These are phyloP conservation scores for Drosophila mauritiana DNA, from an alignment of 1,140 invertebrate species.

Conservation along the genomic window DNA sequence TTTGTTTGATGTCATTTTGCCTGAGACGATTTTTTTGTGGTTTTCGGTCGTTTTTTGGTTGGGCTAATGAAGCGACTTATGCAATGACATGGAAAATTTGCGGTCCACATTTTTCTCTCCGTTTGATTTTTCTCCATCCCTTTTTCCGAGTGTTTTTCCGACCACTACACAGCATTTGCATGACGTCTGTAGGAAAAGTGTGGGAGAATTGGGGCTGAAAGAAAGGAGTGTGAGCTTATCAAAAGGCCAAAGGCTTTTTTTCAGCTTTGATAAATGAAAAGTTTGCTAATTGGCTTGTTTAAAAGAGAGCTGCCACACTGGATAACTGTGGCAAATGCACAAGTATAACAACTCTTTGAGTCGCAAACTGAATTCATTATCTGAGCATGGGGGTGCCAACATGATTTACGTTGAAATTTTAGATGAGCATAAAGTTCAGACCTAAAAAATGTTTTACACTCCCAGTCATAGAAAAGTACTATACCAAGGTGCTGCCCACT, in stretches of 20 bases:
- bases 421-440: background rate
- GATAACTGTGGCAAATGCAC: conserved; percentile 20
- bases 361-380: conserved; percentile 29
- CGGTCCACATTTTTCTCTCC: conserved; percentile 50
- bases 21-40: conserved; percentile 51
- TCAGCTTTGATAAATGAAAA: conserved; percentile 59
- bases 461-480: too few relatives aligned
- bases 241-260: conserved; percentile 45
- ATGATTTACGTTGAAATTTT: background rate
- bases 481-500: too few relatives aligned
- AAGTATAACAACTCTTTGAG: conserved; percentile 23
- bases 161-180: conserved; percentile 67
- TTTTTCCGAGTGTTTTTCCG: conserved; percentile 63
- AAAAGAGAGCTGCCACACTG: conserved; percentile 18
- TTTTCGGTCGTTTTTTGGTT: conserved; percentile 26
- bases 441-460: background rate
- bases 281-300: conserved; percentile 68
- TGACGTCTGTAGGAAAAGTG: conserved; percentile 27
- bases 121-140: conserved; percentile 30
- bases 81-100: conserved; percentile 81
- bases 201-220: background rate
- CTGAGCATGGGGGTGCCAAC: conserved; percentile 7
- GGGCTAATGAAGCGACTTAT: conserved; percentile 80
- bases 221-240: conserved; percentile 14
- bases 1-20: conserved; percentile 69